Evolutionary conservation across 1,140 invertebrate genomes (phyloP), one percentile per base, ranked within the genome.

Genomic region (Lordiphosa stackelbergi): DNA sequence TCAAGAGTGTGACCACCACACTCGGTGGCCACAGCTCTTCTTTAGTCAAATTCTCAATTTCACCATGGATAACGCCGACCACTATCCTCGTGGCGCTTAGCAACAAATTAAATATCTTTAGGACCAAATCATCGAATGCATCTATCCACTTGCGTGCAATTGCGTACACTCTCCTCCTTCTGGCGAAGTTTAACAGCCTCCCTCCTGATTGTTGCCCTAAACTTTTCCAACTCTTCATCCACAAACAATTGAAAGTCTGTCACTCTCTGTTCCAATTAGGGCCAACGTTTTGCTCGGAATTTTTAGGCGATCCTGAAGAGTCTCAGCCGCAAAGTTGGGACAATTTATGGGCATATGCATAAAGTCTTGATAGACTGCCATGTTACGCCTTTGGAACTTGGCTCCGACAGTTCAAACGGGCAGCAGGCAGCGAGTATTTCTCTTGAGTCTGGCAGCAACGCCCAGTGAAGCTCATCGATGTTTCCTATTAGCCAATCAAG

Each of bases 381-480:
- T 91, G 69, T 92, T 91, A 68, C 88, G 88, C 40, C 92, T 89
- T 77, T 93, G 91, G 88, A 94, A 95, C 89, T 96, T 98, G 58
- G 92, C 92, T 4, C 95, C 93, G 88, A 91, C 84, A 99, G 97
- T 84, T 98, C 95, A 88, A 92, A 97, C 0, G 94, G 91, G 88
- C 98, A 99, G 86, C 98, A 99, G 0, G 98, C 5, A 99, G 88
- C 88, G 99, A 98, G 78, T 94, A 93, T 93, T 48, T 90, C 88
- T 90, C 89, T 4, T 92, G 91, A 88, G 91, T 92, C 56, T 91
- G 91, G 95, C 92, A 35, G 97, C 94, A 53, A 99, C n/a, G n/a
- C n/a, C n/a, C n/a, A n/a, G 97, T 24, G 97, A 98, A 99, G 88
- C 87, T 99, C 98, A 90, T 99, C 98, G 36, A 90, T 99, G 98